A percentile compares a stretch with the other conserved stretches of the same genome.
Conservation (phyloP, 1,140 invertebrate genomes). For the Polyergus mexicanus region DNA sequence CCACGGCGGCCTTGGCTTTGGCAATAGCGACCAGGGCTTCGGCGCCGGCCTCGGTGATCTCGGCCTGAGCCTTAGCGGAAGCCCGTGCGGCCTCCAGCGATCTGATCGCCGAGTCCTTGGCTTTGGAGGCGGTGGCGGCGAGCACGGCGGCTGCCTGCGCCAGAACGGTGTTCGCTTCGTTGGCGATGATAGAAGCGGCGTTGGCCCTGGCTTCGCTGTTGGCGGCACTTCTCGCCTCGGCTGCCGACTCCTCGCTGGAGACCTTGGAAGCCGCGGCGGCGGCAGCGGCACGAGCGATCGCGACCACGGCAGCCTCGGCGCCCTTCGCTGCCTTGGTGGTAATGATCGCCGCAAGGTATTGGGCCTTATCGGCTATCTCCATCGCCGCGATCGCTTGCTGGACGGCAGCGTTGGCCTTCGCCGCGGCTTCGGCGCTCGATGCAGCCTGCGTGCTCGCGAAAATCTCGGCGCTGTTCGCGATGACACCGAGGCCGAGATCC, state of each 20-base stretch:
- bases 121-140: not conserved
- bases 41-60: not conserved
- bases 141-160: conserved; percentile 10
- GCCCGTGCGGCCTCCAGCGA: not conserved
- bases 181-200: conserved; percentile 24
- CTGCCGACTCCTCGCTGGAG: not conserved
- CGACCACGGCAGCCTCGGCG: not conserved
- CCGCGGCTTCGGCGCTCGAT: not conserved
- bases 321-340: not conserved
- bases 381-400: not conserved
- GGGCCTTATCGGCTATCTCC: not conserved
- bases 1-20: not conserved
- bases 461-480: not conserved
- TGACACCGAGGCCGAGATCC: conserved; percentile 5
- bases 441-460: not conserved
- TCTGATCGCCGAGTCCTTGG: not conserved
- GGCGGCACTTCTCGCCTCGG: not conserved
- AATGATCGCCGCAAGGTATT: not conserved
- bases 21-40: not conserved
- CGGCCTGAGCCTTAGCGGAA: not conserved
- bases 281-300: conserved; percentile 50
- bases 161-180: not conserved
- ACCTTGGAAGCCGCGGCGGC: not conserved
- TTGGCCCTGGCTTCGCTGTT: conserved; percentile 4
- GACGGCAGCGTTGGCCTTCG: not conserved